Evolutionary conservation across 2,797 vertebrate genomes (phyloP), one percentile per base, ranked within the genome.

Genomic region (Podarcis lilfordi): DNA sequence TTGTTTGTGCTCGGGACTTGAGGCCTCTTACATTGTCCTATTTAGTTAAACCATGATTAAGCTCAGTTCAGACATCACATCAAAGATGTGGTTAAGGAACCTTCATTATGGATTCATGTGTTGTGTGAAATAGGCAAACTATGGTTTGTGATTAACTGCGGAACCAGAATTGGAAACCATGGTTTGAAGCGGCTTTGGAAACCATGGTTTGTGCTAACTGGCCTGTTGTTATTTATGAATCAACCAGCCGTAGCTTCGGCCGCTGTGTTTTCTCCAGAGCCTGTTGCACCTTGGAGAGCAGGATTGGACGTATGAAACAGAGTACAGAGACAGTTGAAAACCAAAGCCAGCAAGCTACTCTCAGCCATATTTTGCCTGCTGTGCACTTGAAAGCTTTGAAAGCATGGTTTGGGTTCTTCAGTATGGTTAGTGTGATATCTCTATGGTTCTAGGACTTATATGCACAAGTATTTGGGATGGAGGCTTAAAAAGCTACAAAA

Each of bases 171-270:
- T 64, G 21, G 61, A 64, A 64, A 64, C 61, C 61, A 64, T 71
- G 9, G 29, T 71, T 71, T 71, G 69, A 71, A 71, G 11, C n/a
- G 2, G 69, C 29, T 32, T 64, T 64, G 61, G 17, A 64, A 64
- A 64, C 2, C 21, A 64, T 64, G 61, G 61, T 19, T 32, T 71
- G 29, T 71, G 69, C 69, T 71, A 71, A 71, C 29, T 32, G 29
- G 68, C 15, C 17, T 78, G 76, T 4, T 29, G 25, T 78, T 10
- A 29, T 50, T 25, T 77, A 27, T 29, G 76, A 50, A 11, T 50
- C 27, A 2, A 43, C 37, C 25, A 43, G 17, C 13, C 0, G 15
- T 32, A 71, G 27, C 43, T n/a, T 13, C 0, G 8, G 2, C 13
- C 3, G 8, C 50, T 7, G 15, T 43, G 19, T n/a, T 50, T 7